A percentile compares a stretch with the other conserved stretches of the same genome.
Evolutionary conservation across 2,797 vertebrate genomes (phyloP).

Genomic region (Allobates femoralis): DNA sequence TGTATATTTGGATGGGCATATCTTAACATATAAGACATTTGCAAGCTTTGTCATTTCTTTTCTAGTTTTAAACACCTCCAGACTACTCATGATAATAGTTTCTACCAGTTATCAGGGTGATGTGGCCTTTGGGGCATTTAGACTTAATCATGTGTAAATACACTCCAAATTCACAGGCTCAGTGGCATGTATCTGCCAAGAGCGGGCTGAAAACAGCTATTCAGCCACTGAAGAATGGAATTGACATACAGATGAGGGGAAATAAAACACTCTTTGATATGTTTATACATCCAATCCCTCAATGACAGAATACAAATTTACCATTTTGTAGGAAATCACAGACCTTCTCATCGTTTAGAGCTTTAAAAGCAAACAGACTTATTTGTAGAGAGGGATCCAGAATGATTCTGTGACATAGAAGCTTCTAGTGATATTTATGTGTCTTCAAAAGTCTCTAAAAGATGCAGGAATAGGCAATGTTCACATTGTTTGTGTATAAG

Average conservation of each 20-base stretch:
- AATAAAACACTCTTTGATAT: slow-evolving; percentile 78
- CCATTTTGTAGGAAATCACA: slow-evolving; percentile 65
- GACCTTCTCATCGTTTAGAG: slow-evolving; percentile 57
- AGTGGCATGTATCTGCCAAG: slow-evolving; percentile 74
- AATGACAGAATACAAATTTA: slow-evolving; percentile 71
- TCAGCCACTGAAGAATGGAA: slow-evolving; percentile 77
- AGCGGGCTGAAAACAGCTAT: slow-evolving; percentile 70
- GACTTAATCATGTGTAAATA: slow-evolving; percentile 70
- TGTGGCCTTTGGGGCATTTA: slow-evolving; percentile 70
- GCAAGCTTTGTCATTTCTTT: not conserved
- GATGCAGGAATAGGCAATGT: slow-evolving; percentile 61
- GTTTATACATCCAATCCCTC: slow-evolving; percentile 71
- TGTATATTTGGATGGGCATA: not conserved
- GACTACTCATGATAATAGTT: not conserved
- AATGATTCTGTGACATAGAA: slow-evolving; percentile 69
- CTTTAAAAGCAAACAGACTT: slow-evolving; percentile 73
- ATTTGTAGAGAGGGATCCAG: slow-evolving; percentile 68
- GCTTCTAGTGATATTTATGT: slow-evolving; percentile 71
- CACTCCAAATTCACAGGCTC: slow-evolving; percentile 65
- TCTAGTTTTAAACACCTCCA: not conserved
- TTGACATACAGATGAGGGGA: slow-evolving; percentile 77
- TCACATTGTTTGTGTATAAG: slow-evolving; percentile 60
- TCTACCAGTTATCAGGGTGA: slow-evolving; percentile 39
- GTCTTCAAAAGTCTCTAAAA: slow-evolving; percentile 77
- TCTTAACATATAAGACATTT: not conserved